Conservation (phyloP, 2,888 invertebrate genomes). For the Bimastos eiseni region DNA sequence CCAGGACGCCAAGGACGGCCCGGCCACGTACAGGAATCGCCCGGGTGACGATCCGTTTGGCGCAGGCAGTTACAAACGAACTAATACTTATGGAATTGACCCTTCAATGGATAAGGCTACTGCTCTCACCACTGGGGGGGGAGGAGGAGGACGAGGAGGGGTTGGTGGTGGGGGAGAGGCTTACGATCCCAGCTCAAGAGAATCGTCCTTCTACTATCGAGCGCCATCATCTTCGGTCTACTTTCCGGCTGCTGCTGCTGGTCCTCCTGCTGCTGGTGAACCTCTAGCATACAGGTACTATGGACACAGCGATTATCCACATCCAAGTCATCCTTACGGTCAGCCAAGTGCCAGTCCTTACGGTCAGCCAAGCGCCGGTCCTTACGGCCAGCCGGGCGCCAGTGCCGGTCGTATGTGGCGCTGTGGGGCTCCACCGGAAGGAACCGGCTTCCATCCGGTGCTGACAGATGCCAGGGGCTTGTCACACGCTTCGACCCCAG, state of each 20-base stretch:
- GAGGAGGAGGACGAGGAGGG: not conserved
- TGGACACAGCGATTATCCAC: conserved; percentile 15
- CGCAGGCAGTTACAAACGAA: not conserved
- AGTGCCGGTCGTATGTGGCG: conserved; percentile 1
- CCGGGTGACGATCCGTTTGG: not conserved
- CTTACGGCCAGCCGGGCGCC: conserved; percentile 16
- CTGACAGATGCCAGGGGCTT: not conserved
- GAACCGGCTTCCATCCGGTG: conserved; percentile 1
- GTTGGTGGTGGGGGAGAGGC: not conserved
- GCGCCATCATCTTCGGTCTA: not conserved
- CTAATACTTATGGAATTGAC: not conserved
- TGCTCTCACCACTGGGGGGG: not conserved
- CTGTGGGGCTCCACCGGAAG: not conserved
- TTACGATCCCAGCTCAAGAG: not conserved
- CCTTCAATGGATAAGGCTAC: not conserved
- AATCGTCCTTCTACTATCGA: not conserved
- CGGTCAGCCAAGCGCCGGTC: conserved; percentile 19
- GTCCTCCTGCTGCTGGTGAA: not conserved
- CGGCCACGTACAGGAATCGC: not conserved
- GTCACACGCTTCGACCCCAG: not conserved
- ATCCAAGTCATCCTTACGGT: not conserved
- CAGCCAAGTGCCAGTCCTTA: conserved; percentile 17
- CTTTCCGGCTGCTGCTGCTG: not conserved
- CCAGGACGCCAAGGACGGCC: not conserved
- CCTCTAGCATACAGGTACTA: conserved; percentile 13